Percentiles rank a stretch among this genome's conserved stretches.
Conservation (phyloP, 2,797 vertebrate species). For the Distichodus sexfasciatus region DNA sequence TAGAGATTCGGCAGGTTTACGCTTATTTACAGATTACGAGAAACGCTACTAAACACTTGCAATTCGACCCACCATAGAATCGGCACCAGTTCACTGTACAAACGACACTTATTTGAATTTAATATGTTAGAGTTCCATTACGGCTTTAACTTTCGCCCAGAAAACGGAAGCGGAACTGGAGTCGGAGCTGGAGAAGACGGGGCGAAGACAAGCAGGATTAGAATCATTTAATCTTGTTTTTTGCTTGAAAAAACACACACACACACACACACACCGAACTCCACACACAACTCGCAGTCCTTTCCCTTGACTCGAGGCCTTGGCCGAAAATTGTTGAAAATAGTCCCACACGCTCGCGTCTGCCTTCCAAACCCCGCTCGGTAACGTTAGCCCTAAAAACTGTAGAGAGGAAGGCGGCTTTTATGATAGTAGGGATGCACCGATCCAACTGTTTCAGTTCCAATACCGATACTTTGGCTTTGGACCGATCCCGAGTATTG, state of each 20-base stretch:
- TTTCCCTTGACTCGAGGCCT: not conserved
- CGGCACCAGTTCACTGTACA: conserved; percentile 40
- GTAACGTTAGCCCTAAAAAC: conserved; percentile 26
- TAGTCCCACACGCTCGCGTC: not conserved
- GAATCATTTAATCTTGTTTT: conserved; percentile 14
- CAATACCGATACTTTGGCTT: too few relatives aligned
- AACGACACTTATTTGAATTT: conserved; percentile 26
- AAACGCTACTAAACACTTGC: conserved; percentile 26
- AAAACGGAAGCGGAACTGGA: conserved; percentile 18
- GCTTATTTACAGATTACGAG: conserved; percentile 40
- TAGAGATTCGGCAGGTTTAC: conserved; percentile 28
- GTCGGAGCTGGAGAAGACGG: not conserved
- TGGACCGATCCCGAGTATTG: too few relatives aligned
- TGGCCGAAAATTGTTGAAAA: not conserved
- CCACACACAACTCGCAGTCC: too few relatives aligned
- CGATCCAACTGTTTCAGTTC: too few relatives aligned
- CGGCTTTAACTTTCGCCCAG: too few relatives aligned
- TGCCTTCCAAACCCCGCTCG: not conserved
- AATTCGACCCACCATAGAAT: conserved; percentile 24
- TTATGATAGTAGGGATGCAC: too few relatives aligned
- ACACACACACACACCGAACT: not conserved
- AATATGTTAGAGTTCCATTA: conserved; percentile 7
- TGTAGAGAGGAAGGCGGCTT: conserved; percentile 64
- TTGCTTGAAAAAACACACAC: conserved; percentile 4
- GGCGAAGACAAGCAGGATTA: conserved; percentile 20